Evolutionary conservation across 2,113 vertebrate genomes (phyloP).

Genomic region (Channa maculata): DNA sequence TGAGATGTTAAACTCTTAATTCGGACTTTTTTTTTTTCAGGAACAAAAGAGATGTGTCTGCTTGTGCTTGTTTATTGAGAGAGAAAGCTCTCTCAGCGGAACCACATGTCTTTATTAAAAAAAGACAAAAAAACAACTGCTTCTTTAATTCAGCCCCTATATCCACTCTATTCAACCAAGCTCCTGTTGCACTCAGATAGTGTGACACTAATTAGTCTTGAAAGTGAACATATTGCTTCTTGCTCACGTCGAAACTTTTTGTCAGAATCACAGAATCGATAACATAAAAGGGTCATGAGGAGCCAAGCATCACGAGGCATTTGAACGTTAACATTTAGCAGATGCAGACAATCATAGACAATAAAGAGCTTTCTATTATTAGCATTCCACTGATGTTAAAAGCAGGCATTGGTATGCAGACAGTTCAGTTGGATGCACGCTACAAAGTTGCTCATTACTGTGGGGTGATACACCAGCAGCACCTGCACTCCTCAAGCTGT

Average conservation of each 20-base stretch:
- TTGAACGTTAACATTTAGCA: background rate
- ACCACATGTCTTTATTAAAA: too few relatives aligned
- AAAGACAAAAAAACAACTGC: too few relatives aligned
- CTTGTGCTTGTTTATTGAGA: conserved; percentile 19
- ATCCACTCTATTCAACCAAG: too few relatives aligned
- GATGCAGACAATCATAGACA: background rate
- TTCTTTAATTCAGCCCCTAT: too few relatives aligned
- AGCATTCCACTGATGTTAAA: background rate
- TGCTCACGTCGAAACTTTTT: too few relatives aligned
- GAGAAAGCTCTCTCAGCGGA: background rate
- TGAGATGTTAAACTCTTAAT: background rate
- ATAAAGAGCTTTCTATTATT: background rate
- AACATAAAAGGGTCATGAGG: too few relatives aligned
- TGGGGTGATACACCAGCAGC: background rate
- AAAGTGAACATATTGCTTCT: too few relatives aligned
- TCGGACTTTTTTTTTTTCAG: background rate
- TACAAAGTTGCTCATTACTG: background rate
- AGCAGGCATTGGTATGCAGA: background rate
- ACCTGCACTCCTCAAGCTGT: conserved; percentile 27
- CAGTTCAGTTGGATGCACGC: background rate
- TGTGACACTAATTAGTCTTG: too few relatives aligned
- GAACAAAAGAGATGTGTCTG: conserved; percentile 35
- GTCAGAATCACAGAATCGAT: too few relatives aligned
- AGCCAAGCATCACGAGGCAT: background rate
- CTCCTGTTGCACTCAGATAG: too few relatives aligned